phyloP scores from a whole-genome alignment of 2,797 vertebrate genomes.

The Lycodopsis pacificus region DNA sequence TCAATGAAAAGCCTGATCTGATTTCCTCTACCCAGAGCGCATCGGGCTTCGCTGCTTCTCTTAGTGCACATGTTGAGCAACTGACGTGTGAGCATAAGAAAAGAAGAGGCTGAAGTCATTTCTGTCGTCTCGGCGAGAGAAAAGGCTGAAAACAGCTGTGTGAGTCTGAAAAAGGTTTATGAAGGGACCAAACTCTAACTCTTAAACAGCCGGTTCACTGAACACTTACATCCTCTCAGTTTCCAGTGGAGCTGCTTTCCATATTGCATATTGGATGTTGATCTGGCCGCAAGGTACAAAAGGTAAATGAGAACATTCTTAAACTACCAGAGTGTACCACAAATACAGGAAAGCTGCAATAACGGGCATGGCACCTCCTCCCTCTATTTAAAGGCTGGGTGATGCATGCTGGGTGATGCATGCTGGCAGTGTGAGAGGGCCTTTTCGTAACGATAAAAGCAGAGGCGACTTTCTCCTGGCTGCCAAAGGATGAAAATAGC shows the following conservation, averaged over 20 bases:
- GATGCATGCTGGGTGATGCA: constrained; percentile 29
- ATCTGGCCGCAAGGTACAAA: background rate
- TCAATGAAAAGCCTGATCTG: constrained; percentile 63
- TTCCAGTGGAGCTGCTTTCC: too few relatives aligned
- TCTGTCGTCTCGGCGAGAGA: background rate
- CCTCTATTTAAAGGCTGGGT: constrained; percentile 29
- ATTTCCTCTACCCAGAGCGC: constrained; percentile 46
- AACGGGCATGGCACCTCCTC: constrained; percentile 5
- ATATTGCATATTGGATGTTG: background rate
- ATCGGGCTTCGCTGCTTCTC: constrained; percentile 25
- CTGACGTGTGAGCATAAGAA: background rate
- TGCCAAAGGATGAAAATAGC: constrained; percentile 41
- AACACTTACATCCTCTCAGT: too few relatives aligned
- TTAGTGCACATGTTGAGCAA: background rate
- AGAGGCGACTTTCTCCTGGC: constrained; percentile 33
- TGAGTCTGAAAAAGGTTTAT: background rate
- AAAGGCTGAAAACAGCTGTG: background rate
- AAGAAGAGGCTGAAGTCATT: background rate
- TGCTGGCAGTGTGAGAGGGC: constrained; percentile 15
- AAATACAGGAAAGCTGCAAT: constrained; percentile 20
- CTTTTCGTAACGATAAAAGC: constrained; percentile 44
- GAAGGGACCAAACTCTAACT: background rate
- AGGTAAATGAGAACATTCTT: background rate
- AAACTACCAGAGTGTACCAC: background rate
- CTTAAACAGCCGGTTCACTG: background rate